A percentile compares a stretch with the other conserved stretches of the same genome.
Evolutionary conservation across 2,888 invertebrate species (phyloP).

Genomic region (Galeruca laticollis): DNA sequence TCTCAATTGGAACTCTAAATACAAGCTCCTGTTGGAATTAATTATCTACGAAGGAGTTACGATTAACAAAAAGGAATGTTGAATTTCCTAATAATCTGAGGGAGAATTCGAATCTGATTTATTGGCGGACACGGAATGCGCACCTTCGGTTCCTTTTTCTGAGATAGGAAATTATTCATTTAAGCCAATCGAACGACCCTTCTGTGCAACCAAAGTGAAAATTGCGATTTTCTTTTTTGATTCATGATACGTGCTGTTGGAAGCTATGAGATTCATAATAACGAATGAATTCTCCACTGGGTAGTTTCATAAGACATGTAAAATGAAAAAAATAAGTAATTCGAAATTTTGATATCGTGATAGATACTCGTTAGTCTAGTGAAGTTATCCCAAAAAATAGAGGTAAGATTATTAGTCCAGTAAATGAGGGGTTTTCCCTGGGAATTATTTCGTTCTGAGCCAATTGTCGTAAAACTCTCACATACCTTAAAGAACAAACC

Average conservation of each 20-base stretch:
- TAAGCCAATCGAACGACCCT: background rate
- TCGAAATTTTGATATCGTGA: too few species aligned
- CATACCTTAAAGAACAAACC: too few species aligned
- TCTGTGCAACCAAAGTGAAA: background rate
- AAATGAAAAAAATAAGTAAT: too few species aligned
- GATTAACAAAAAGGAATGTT: constrained; percentile 16
- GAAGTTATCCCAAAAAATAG: too few species aligned
- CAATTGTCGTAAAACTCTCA: too few species aligned
- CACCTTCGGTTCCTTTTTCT: constrained; percentile 7
- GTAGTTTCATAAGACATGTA: too few species aligned
- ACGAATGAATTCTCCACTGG: too few species aligned
- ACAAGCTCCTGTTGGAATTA: background rate
- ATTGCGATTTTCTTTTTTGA: background rate
- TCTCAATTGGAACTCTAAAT: background rate
- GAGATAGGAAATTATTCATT: background rate
- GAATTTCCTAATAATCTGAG: background rate
- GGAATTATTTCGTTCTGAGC: too few species aligned
- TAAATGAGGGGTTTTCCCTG: too few species aligned
- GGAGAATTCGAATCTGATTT: constrained; percentile 5
- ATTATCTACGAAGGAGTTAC: background rate
- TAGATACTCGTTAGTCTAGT: too few species aligned
- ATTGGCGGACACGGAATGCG: background rate
- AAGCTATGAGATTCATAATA: too few species aligned
- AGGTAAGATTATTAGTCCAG: too few species aligned
- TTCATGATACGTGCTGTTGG: background rate